Evolutionary conservation across 2,113 vertebrate genomes (phyloP), one percentile per base, ranked within the genome.

Genomic region (Etheostoma cragini): DNA sequence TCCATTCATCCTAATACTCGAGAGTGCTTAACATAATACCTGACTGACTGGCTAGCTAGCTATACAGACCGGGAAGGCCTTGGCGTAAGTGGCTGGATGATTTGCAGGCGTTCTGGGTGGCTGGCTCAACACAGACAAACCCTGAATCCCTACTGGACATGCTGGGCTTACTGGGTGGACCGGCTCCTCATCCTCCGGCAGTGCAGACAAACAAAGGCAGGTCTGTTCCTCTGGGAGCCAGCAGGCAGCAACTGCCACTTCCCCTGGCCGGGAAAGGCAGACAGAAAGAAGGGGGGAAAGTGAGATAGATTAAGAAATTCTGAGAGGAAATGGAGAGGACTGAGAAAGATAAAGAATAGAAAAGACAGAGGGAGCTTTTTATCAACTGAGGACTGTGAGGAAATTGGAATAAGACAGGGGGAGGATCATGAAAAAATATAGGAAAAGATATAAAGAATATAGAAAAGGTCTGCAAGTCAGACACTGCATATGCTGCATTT

Each of bases 181-280:
- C 3, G 78, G 83, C 87, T 80, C 87, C 88, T 88, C 88, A 69
- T 91, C 87, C 83, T 91, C 87, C 81, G 81, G 78, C 85, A 88
- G 83, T 85, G 74, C 76, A 80, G 83, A 79, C 77, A 73, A 74
- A 93, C 91, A 93, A 93, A 90, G 91, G 72, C 87, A 74, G 70
- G 82, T 78, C 84, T 92, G 91, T 93, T 92, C 88, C 82, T 86
- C 65, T 67, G 90, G 85, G 80, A 86, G 81, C 70, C 78, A 68
- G 76, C 82, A 70, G 81, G 78, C 87, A 76, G 66, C 61, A 65
- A 38, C 82, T 33, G 79, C 75, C 79, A 90, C 83, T 86, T 90
- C 83, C 88, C 67, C 80, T 85, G 79, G 66, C 75, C 65, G 74
- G 69, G 82, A 80, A 78, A 83, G 73, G 57, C 75, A 79, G 76